A percentile compares a stretch with the other conserved stretches of the same genome.
Conservation (phyloP, 2,888 invertebrate species). For the Gandaritis pyraliata region DNA sequence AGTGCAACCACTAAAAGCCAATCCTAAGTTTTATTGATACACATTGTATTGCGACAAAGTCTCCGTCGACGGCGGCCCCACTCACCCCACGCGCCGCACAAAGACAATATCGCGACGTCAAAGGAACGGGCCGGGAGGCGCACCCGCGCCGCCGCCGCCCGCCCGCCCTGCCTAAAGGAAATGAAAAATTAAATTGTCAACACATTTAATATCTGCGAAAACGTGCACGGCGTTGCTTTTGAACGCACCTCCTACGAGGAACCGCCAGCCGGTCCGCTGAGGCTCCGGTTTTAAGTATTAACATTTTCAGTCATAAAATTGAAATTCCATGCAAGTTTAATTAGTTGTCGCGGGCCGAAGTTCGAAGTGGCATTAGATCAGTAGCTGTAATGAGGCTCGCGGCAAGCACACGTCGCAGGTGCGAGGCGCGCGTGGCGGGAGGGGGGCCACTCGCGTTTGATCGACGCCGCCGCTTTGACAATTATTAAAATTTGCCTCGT, state of each 20-base stretch:
- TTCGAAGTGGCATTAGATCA: slow-evolving; percentile 82
- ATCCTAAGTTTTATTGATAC: slow-evolving; percentile 85
- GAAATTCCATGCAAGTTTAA: slow-evolving; percentile 82
- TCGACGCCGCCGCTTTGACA: slow-evolving; percentile 85
- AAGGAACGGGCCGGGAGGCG: slow-evolving; percentile 75
- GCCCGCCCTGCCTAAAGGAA: slow-evolving; percentile 78
- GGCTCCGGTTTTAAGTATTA: slow-evolving; percentile 80
- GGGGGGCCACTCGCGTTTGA: slow-evolving; percentile 74
- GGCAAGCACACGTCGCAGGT: slow-evolving; percentile 79
- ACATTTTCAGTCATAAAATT: slow-evolving; percentile 80
- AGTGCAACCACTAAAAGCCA: slow-evolving; percentile 85
- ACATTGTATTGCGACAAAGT: slow-evolving; percentile 85
- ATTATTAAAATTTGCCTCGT: slow-evolving; percentile 85
- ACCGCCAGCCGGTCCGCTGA: slow-evolving; percentile 52
- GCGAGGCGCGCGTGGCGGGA: slow-evolving; percentile 51
- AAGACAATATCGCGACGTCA: slow-evolving; percentile 85
- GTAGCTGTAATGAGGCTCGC: slow-evolving; percentile 82
- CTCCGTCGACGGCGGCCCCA: slow-evolving; percentile 77
- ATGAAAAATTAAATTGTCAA: slow-evolving; percentile 85
- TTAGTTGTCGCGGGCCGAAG: slow-evolving; percentile 74
- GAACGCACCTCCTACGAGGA: slow-evolving; percentile 78
- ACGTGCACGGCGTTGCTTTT: slow-evolving; percentile 82
- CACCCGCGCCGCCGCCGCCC: slow-evolving; percentile 59
- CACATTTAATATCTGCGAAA: slow-evolving; percentile 85
- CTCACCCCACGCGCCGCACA: slow-evolving; percentile 81